Conservation (phyloP, 2,797 vertebrate species). For the Danio aesculapii region DNA sequence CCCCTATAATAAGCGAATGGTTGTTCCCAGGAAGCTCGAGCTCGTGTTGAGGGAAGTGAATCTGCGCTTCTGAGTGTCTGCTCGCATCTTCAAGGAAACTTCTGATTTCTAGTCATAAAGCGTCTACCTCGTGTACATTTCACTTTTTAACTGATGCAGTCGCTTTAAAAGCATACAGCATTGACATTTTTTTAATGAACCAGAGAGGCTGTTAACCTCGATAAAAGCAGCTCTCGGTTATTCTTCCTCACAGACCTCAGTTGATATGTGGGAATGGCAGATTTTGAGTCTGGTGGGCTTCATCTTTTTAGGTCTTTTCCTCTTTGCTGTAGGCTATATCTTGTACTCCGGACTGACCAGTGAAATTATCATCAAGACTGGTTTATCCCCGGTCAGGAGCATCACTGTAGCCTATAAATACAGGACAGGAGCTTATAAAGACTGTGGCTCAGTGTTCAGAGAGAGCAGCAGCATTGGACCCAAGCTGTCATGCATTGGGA, state of each 20-base stretch:
- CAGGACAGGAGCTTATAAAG: constrained; percentile 85
- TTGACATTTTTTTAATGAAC: not conserved
- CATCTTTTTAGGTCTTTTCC: constrained; percentile 80
- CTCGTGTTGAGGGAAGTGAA: constrained; percentile 62
- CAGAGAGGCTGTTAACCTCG: not conserved
- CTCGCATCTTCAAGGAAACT: not conserved
- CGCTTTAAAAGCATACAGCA: not conserved
- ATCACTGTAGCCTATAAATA: constrained; percentile 94
- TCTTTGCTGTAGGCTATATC: constrained; percentile 81
- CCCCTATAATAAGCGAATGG: not conserved
- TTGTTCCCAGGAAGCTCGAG: constrained; percentile 54
- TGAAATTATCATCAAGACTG: constrained; percentile 86
- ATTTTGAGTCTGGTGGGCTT: constrained; percentile 81
- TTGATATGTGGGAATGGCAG: constrained; percentile 84
- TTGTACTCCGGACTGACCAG: constrained; percentile 90
- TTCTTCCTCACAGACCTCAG: not conserved
- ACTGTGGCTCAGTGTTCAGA: constrained; percentile 84
- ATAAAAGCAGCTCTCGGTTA: constrained; percentile 11
- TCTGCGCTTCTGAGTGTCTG: not conserved
- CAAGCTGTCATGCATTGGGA: constrained; percentile 82
- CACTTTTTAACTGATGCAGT: not conserved
- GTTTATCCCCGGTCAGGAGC: constrained; percentile 85
- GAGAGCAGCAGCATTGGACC: constrained; percentile 91
- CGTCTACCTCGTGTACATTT: not conserved
- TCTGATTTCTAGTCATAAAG: not conserved